Base-by-base conservation (phyloP, 2,888 invertebrate genomes). In the Heliconius ismenius region DNA sequence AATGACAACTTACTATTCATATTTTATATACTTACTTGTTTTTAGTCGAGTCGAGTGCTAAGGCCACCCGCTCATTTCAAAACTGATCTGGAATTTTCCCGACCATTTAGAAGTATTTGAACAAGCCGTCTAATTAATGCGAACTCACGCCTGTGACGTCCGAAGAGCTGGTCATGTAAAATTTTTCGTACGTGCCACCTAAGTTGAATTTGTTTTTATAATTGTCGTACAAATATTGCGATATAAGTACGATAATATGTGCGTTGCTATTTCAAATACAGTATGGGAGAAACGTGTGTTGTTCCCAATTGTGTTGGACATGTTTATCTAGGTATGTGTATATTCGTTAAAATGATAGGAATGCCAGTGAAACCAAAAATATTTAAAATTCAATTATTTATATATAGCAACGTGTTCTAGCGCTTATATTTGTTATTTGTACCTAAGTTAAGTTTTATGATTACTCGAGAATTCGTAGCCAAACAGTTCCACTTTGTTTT, bases 41-140 rank as follows among this genome's bases (percentile, higher is more conserved):
- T 76, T 69, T 76, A 81, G 79, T 79, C 49, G 49, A 49, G 75
- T 67, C 72, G 73, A 81, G 80, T 78, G 81, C 83, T 82, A 82
- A 77, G 81, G 83, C 76, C 77, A 69, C 80, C 81, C 81, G 78
- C 67, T 78, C 78, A 83, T 84, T 86, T 84, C 80, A 83, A 81
- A 83, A 83, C 83, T 85, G 84, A 83, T 84, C 83, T 85, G 83
- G 85, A 85, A 86, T 88, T 88, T 89, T 86, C 85, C 84, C 82
- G 82, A 81, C 81, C 81, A 79, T 82, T 80, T 83, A 86, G 84
- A 87, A 86, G 86, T 83, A 87, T 87, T 86, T 83, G 85, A 87
- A 83, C 82, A 83, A 85, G 83, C 84, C 83, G 82, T 81, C 83
- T 89, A 87, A 93, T 93, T 92, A 92, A 93, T 93, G 93, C 93